Percentiles rank a stretch among this genome's conserved stretches.
Evolutionary conservation across 2,888 invertebrate genomes (phyloP).

Genomic region (Phortica okadai): DNA sequence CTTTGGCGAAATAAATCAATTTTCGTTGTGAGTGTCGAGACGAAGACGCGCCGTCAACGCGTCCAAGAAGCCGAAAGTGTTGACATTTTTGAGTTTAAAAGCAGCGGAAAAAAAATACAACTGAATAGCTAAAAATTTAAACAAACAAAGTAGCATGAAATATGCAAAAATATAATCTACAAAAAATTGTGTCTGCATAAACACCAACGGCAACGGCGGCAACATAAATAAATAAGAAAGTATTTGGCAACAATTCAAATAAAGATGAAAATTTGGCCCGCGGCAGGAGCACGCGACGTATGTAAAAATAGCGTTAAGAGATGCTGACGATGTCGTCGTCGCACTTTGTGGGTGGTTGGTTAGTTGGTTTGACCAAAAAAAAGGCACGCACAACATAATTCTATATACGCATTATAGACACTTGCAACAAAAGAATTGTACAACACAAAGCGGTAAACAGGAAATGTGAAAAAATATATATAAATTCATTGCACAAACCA

Average conservation of each 20-base stretch:
- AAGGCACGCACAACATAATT: not conserved
- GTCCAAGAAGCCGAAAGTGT: slow-evolving; percentile 23
- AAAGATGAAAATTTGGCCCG: slow-evolving; percentile 9
- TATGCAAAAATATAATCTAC: not conserved
- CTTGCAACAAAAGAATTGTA: not conserved
- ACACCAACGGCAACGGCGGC: not conserved
- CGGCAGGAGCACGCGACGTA: slow-evolving; percentile 26
- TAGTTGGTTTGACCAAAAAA: not conserved
- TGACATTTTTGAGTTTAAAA: slow-evolving; percentile 41
- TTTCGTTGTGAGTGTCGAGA: not conserved
- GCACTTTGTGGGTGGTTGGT: slow-evolving; percentile 9
- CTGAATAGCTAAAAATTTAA: not conserved
- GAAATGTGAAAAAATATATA: not conserved
- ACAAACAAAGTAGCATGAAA: slow-evolving; percentile 35
- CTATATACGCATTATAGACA: not conserved
- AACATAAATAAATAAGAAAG: not conserved
- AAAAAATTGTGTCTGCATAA: not conserved
- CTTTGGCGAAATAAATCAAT: slow-evolving; percentile 8
- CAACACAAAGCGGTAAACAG: slow-evolving; percentile 6
- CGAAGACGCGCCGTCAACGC: not conserved
- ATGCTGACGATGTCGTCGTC: not conserved
- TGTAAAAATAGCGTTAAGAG: slow-evolving; percentile 3
- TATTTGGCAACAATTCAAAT: slow-evolving; percentile 21
- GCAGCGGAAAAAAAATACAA: not conserved
- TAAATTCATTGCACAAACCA: not conserved